Conservation (phyloP, 1,140 invertebrate genomes). For the Lepidurus arcticus region DNA sequence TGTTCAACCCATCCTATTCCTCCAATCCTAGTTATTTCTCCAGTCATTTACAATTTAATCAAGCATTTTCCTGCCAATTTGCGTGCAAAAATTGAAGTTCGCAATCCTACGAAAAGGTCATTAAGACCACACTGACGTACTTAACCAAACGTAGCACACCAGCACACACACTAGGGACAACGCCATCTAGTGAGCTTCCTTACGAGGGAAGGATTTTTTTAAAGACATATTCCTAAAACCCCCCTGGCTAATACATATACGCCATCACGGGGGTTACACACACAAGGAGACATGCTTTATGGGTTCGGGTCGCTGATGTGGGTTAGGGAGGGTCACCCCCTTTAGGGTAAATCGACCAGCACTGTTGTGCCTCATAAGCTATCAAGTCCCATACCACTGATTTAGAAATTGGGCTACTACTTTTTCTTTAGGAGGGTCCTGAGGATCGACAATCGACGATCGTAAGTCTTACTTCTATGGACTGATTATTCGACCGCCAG, state of each 20-base stretch:
- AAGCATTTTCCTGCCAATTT: too few species aligned
- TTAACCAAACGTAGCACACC: background rate
- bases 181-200: background rate
- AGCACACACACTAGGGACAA: background rate
- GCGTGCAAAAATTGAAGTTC: too few species aligned
- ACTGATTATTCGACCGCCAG: too few species aligned
- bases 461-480: too few species aligned
- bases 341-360: background rate
- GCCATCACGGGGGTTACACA: background rate
- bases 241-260: background rate
- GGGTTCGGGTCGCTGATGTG: background rate
- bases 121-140: too few species aligned
- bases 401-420: conserved; percentile 6
- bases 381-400: background rate
- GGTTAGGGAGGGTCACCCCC: too few species aligned
- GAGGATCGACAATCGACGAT: too few species aligned
- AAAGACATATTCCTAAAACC: background rate
- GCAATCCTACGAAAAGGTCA: too few species aligned
- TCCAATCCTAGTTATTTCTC: too few species aligned
- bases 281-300: background rate
- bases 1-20: too few species aligned
- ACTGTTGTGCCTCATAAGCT: background rate
- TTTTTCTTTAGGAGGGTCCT: background rate
- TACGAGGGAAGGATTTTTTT: background rate
- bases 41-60: too few species aligned